Evolutionary conservation across 2,113 vertebrate genomes (phyloP), one percentile per base, ranked within the genome.

Genomic region (Notothenia rossii): DNA sequence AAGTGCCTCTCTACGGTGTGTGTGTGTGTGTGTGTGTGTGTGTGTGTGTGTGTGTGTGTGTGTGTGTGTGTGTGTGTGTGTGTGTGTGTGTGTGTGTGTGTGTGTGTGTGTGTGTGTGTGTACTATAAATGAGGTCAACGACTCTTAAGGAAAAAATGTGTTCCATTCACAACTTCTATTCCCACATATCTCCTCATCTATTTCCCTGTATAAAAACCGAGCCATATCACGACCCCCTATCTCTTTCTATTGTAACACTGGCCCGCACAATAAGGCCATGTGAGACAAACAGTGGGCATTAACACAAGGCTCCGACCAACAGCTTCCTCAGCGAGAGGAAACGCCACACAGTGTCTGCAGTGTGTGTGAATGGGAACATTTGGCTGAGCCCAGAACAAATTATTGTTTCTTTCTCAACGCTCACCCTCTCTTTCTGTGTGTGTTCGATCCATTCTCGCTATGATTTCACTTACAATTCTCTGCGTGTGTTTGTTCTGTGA

Each of bases 391-490:
- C 68, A 81, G 77, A 85, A 81, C 46, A 68, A 85, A 90, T 84
- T 81, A 76, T 83, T 64, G 22, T 33, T 40, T 79, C 79, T 88
- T 74, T 85, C 81, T 88, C 77, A 77, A 46, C 49, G 58, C 46
- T 77, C 72, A 50, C 72, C 55, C 22, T 80, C 69, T 77, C 54
- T 84, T 50, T 83, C 71, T 67, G 68, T 87, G 82, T 87, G 81
- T 87, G 54, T 86, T 88, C 70, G 43, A 83, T 89, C 83, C 70
- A 78, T 87, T 88, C 86, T 66, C 7, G 36, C 84, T 83, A 82
- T 84, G 82, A 89, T 90, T 91, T 93, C 88, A 87, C 83, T 89
- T 87, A 91, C 77, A 89, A 92, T 90, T 84, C 85, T 59, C 51
- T 75, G 51, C 51, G 40, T 45, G 79, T 79, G 81, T 89, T 90